A percentile compares a stretch with the other conserved stretches of the same genome.
phyloP scores from a whole-genome alignment of 2,113 vertebrate genomes.

The Tetrao urogallus region DNA sequence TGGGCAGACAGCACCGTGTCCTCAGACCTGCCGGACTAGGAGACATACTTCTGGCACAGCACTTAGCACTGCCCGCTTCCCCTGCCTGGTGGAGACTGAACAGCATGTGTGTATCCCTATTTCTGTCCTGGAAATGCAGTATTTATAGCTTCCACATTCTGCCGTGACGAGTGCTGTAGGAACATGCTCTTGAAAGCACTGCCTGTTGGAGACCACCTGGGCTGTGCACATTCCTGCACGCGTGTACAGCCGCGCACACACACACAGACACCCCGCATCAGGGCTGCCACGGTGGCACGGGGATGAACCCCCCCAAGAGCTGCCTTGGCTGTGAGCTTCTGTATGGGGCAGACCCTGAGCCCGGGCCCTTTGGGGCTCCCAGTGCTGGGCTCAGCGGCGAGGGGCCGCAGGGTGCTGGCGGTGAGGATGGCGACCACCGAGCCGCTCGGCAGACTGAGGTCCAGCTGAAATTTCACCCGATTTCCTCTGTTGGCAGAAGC shows the following conservation, averaged over 20 bases:
- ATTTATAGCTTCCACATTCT: constrained; percentile 25
- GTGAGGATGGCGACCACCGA: neutral
- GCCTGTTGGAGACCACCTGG: neutral
- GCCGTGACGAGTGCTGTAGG: neutral
- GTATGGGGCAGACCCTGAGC: neutral
- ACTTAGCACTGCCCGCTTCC: neutral
- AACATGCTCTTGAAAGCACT: neutral
- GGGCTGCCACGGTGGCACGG: neutral
- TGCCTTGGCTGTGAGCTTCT: neutral
- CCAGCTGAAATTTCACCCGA: constrained; percentile 63
- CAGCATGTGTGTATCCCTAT: neutral
- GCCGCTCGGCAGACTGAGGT: neutral
- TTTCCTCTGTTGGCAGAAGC: constrained; percentile 79
- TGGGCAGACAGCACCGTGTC: neutral
- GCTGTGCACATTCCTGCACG: neutral
- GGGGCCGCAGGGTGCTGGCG: neutral
- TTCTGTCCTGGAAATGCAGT: constrained; percentile 48
- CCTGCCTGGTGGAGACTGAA: neutral
- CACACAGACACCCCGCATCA: accelerated
- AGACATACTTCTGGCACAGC: neutral
- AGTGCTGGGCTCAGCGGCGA: neutral
- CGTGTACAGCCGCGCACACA: neutral
- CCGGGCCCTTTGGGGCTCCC: neutral
- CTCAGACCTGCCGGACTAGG: neutral
- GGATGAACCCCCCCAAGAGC: neutral